These are phyloP conservation scores for Holcopasites calliopsidis DNA, from an alignment of 1,140 invertebrate genomes.

Conservation along the genomic window DNA sequence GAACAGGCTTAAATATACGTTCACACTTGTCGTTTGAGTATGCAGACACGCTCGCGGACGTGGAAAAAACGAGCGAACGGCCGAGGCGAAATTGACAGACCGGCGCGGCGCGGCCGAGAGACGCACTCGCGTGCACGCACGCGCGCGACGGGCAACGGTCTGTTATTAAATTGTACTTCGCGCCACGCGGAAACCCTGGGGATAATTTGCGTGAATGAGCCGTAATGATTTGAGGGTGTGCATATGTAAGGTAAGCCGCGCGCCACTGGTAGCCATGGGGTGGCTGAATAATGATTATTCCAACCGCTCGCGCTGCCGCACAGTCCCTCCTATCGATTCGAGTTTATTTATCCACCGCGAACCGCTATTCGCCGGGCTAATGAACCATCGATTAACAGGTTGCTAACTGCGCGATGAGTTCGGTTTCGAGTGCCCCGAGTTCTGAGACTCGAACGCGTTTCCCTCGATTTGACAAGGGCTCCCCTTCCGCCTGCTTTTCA, in stretches of 20 bases:
- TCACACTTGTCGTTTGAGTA: conserved; percentile 37
- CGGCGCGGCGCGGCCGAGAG: conserved; percentile 8
- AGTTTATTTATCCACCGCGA: conserved; percentile 43
- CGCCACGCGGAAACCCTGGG: conserved; percentile 69
- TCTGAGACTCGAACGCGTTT: too few species aligned
- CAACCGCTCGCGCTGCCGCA: conserved; percentile 5
- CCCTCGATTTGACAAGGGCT: too few species aligned
- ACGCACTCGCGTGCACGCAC: conserved; percentile 50
- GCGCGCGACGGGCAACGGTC: conserved; percentile 46
- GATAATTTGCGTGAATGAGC: conserved; percentile 75
- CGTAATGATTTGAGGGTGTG: conserved; percentile 76
- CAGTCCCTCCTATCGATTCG: conserved; percentile 57
- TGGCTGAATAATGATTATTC: conserved; percentile 27
- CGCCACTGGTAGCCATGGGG: conserved; percentile 4
- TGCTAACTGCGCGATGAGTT: too few species aligned
- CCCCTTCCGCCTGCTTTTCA: too few species aligned
- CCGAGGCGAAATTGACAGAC: conserved; percentile 13
- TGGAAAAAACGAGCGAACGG: conserved; percentile 40
- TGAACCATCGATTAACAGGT: conserved; percentile 15
- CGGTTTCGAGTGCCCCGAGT: too few species aligned
- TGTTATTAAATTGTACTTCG: conserved; percentile 75
- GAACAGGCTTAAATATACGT: conserved; percentile 29
- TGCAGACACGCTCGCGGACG: conserved; percentile 41
- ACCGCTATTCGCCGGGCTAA: conserved; percentile 45
- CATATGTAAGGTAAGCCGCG: conserved; percentile 71